phyloP scores from a whole-genome alignment of 2,113 vertebrate species.

The Hylia prasina region DNA sequence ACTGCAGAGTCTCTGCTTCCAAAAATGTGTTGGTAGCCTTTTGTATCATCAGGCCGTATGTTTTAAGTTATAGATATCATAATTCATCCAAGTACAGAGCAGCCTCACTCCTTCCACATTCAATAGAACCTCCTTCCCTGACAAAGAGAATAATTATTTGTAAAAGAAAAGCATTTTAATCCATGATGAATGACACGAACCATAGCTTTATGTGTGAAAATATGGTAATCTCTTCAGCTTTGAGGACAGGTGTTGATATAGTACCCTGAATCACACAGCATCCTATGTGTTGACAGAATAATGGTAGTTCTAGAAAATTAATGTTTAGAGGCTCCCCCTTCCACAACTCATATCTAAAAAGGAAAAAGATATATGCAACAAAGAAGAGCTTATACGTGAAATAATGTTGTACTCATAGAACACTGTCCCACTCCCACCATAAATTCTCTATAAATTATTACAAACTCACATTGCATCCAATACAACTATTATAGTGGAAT shows the following conservation, averaged over 20 bases:
- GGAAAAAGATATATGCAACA: background rate
- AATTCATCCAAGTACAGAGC: background rate
- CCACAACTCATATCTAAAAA: background rate
- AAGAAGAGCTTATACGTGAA: background rate
- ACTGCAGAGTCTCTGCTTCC: background rate
- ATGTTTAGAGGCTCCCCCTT: background rate
- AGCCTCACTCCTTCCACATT: background rate
- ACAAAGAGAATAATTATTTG: background rate
- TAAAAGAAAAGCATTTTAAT: background rate
- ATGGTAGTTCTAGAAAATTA: background rate
- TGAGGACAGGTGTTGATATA: background rate
- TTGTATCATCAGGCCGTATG: background rate
- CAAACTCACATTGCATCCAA: background rate
- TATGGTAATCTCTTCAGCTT: background rate
- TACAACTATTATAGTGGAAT: fast-evolving
- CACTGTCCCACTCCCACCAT: background rate
- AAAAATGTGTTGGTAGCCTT: background rate
- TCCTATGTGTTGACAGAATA: background rate
- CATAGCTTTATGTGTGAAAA: background rate
- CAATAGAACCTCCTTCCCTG: background rate
- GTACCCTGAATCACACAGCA: background rate
- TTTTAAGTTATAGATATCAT: too few relatives aligned
- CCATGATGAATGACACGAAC: background rate
- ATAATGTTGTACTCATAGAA: background rate
- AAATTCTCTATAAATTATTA: background rate